A percentile compares a stretch with the other conserved stretches of the same genome.
phyloP scores from a whole-genome alignment of 2,888 invertebrate genomes.

The Himalopsyche anomala region DNA sequence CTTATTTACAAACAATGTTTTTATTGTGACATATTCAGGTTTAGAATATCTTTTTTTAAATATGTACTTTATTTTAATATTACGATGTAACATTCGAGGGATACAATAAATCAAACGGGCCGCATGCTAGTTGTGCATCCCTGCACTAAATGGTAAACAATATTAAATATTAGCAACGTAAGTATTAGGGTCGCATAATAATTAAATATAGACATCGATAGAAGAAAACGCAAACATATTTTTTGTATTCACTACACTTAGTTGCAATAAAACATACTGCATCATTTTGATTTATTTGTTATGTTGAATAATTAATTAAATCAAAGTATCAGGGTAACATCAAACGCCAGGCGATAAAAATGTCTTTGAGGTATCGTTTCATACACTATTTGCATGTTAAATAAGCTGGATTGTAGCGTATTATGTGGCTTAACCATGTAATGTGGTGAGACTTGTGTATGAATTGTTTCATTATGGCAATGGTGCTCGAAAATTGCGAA shows the following conservation, averaged over 20 bases:
- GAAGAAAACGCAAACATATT: too few species aligned
- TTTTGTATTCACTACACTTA: background rate
- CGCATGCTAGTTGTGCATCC: too few species aligned
- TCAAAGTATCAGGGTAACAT: slow-evolving; percentile 16
- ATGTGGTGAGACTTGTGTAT: slow-evolving; percentile 53
- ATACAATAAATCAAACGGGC: too few species aligned
- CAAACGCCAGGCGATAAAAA: slow-evolving; percentile 20
- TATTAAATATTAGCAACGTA: too few species aligned
- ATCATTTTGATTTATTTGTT: slow-evolving; percentile 9
- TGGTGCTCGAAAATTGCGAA: background rate
- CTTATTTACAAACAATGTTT: too few species aligned
- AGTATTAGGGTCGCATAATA: too few species aligned
- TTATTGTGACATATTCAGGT: too few species aligned
- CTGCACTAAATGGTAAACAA: too few species aligned
- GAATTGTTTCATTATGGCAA: slow-evolving; percentile 48
- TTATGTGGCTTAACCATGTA: slow-evolving; percentile 12
- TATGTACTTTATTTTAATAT: too few species aligned
- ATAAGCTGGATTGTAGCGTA: background rate
- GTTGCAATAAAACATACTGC: background rate
- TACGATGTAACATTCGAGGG: too few species aligned
- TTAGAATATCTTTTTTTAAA: too few species aligned
- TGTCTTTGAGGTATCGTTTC: background rate
- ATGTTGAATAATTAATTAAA: slow-evolving; percentile 17
- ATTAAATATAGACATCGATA: too few species aligned
- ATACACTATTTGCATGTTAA: slow-evolving; percentile 34